phyloP scores from a whole-genome alignment of 2,888 invertebrate species.

The Philonicus albiceps region DNA sequence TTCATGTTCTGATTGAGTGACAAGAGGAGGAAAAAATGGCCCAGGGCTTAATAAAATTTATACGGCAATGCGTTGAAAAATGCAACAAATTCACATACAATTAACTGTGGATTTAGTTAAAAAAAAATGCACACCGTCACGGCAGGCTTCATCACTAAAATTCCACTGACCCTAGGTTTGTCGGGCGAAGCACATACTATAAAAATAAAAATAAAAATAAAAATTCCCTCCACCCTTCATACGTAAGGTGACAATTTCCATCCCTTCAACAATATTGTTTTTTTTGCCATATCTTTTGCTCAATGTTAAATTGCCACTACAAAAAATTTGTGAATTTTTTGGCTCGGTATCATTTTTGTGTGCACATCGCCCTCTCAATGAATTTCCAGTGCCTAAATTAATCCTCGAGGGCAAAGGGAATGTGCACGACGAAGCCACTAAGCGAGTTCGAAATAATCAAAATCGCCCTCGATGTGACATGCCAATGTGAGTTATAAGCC shows the following conservation, averaged over 20 bases:
- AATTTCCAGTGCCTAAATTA: slow-evolving; percentile 41
- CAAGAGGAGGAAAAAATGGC: neutral
- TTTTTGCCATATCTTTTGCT: neutral
- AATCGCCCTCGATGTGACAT: neutral
- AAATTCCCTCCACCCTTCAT: neutral
- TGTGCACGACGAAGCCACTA: neutral
- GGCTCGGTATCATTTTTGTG: neutral
- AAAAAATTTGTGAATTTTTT: slow-evolving; percentile 5
- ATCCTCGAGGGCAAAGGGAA: slow-evolving; percentile 34
- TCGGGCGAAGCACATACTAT: neutral
- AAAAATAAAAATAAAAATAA: neutral
- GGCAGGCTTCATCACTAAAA: neutral
- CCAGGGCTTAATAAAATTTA: neutral
- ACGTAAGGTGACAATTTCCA: slow-evolving; percentile 19
- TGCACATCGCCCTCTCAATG: neutral
- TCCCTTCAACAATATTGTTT: neutral
- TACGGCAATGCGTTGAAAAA: slow-evolving; percentile 11
- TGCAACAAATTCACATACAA: slow-evolving; percentile 20
- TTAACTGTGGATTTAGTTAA: neutral
- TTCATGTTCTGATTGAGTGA: slow-evolving; percentile 27
- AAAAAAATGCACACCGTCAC: neutral
- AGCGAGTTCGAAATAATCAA: neutral
- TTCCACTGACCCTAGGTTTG: neutral
- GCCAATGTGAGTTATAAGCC: neutral
- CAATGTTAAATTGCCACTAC: neutral